Conservation (phyloP, 2,113 vertebrate species). For the Aegotheles bennettii region DNA sequence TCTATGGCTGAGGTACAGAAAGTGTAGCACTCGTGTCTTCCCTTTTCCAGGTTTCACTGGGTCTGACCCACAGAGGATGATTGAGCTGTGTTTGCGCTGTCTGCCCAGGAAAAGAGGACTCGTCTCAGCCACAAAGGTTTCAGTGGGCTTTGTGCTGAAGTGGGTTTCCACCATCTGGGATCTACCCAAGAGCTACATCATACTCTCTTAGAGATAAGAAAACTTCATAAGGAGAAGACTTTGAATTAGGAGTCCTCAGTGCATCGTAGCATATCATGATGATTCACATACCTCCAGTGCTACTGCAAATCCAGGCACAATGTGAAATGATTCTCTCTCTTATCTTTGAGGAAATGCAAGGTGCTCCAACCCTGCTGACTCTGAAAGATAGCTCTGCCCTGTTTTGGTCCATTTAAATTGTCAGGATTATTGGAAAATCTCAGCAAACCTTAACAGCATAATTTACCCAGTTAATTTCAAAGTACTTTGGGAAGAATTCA, state of each 20-base stretch:
- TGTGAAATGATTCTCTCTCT: neutral
- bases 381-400: neutral
- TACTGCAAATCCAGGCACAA: neutral
- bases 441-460: neutral
- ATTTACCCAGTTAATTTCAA: neutral
- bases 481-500: neutral
- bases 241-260: neutral
- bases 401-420: neutral
- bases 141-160: neutral
- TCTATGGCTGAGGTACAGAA: neutral
- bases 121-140: neutral
- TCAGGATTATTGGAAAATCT: neutral
- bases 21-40: neutral
- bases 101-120: neutral
- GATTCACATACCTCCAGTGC: neutral
- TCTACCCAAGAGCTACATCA: neutral
- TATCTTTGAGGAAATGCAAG: neutral
- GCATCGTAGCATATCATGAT: neutral
- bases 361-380: neutral
- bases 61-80: accelerated
- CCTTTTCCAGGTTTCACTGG: neutral
- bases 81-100: neutral
- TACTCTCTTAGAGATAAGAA: neutral
- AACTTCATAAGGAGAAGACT: neutral
- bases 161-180: neutral